phyloP scores from a whole-genome alignment of 2,888 invertebrate species.

The Pristionchus fissidentatus region DNA sequence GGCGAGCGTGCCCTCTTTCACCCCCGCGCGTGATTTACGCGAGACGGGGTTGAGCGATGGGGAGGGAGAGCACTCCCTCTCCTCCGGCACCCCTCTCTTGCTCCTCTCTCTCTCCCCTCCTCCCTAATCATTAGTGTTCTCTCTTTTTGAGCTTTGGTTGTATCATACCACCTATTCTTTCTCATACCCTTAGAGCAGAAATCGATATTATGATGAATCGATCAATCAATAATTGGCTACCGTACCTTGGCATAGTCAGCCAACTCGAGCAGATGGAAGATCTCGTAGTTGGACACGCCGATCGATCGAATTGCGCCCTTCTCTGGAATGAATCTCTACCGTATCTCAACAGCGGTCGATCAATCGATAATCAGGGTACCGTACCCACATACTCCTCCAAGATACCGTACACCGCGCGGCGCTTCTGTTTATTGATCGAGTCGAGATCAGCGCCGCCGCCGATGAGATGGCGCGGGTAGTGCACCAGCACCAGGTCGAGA shows the following conservation, averaged over 20 bases:
- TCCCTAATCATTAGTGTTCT: neutral
- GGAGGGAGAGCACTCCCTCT: neutral
- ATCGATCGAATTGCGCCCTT: conserved; percentile 81
- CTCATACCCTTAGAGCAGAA: neutral
- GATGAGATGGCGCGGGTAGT: conserved; percentile 55
- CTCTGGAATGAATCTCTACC: neutral
- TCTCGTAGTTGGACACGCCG: conserved; percentile 87
- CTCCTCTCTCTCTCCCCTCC: neutral
- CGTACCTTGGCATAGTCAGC: conserved; percentile 65
- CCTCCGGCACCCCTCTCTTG: neutral
- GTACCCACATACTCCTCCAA: conserved; percentile 80
- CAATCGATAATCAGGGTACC: conserved; percentile 48
- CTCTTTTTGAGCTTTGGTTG: neutral
- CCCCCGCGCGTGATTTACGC: neutral
- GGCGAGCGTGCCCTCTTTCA: neutral
- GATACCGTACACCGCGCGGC: conserved; percentile 83
- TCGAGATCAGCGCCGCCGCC: conserved; percentile 51
- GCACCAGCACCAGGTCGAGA: conserved; percentile 51
- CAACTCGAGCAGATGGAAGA: conserved; percentile 83
- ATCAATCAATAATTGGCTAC: neutral
- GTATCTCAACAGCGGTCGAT: neutral
- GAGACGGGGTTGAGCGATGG: conserved; percentile 14
- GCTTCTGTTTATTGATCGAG: conserved; percentile 54
- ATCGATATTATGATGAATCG: neutral
- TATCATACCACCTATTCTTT: neutral